Evolutionary conservation across 2,888 invertebrate genomes (phyloP).

Genomic region (Dichetophora obliterata): DNA sequence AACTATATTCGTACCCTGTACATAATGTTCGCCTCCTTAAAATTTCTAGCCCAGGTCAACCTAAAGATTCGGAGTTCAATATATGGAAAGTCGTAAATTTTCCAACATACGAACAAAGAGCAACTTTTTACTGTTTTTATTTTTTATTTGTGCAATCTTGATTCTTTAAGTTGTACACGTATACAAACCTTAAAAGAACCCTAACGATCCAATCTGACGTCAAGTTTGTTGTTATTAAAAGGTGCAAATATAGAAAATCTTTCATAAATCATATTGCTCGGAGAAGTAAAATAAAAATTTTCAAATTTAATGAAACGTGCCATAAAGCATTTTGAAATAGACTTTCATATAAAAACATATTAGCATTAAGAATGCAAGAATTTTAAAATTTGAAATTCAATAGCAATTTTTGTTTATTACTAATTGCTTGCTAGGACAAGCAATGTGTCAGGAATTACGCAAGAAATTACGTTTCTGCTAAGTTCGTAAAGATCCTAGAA

Average conservation of each 20-base stretch:
- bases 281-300: not conserved
- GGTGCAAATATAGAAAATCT: too few relatives aligned
- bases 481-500: too few relatives aligned
- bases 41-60: not conserved
- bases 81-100: conserved; percentile 19
- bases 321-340: not conserved
- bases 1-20: not conserved
- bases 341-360: too few relatives aligned
- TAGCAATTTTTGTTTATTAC: too few relatives aligned
- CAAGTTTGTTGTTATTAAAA: not conserved
- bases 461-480: too few relatives aligned
- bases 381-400: too few relatives aligned
- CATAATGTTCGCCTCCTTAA: not conserved
- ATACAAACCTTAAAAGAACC: not conserved
- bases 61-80: not conserved
- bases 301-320: not conserved
- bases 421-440: too few relatives aligned
- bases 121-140: not conserved
- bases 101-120: not conserved
- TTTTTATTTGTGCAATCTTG: not conserved
- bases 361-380: too few relatives aligned
- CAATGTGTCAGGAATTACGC: too few relatives aligned
- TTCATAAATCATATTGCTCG: not conserved
- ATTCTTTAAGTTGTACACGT: not conserved
- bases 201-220: not conserved